phyloP scores from a whole-genome alignment of 64 coral and sea anemone genomes.

The Actinia equina region DNA sequence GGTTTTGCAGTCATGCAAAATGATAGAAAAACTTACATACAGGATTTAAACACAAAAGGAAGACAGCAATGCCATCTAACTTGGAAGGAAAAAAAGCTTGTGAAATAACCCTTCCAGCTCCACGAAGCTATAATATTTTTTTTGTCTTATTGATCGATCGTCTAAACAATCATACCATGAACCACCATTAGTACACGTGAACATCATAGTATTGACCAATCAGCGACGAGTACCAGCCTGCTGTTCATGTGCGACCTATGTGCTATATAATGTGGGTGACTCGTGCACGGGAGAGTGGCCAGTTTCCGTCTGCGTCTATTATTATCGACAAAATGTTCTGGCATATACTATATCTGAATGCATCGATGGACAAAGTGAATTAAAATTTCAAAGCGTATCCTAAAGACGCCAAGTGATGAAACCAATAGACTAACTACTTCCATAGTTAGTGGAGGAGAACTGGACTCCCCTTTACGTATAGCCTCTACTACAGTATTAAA shows the following conservation, averaged over 20 bases:
- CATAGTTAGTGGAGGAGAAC: too few species aligned
- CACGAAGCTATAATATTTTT: neutral
- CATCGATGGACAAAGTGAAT: too few species aligned
- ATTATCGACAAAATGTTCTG: neutral
- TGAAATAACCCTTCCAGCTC: neutral
- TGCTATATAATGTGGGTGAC: neutral
- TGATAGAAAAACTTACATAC: neutral
- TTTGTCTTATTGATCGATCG: neutral
- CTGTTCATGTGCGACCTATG: slow-evolving; percentile 24
- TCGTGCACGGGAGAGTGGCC: neutral
- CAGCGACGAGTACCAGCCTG: neutral
- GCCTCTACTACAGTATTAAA: too few species aligned
- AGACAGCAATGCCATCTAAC: neutral
- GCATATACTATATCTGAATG: neutral
- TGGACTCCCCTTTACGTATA: too few species aligned
- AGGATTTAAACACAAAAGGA: neutral
- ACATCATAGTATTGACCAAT: slow-evolving; percentile 3
- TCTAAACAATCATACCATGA: neutral
- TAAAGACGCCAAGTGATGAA: too few species aligned
- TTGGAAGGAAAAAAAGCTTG: neutral
- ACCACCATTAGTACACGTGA: neutral
- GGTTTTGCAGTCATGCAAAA: neutral
- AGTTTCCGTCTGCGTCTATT: neutral
- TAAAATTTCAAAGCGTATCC: too few species aligned
- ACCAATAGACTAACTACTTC: too few species aligned